Percentiles rank a stretch among this genome's conserved stretches.
phyloP scores from a whole-genome alignment of 2,797 vertebrate species.

The Mus minutoides region DNA sequence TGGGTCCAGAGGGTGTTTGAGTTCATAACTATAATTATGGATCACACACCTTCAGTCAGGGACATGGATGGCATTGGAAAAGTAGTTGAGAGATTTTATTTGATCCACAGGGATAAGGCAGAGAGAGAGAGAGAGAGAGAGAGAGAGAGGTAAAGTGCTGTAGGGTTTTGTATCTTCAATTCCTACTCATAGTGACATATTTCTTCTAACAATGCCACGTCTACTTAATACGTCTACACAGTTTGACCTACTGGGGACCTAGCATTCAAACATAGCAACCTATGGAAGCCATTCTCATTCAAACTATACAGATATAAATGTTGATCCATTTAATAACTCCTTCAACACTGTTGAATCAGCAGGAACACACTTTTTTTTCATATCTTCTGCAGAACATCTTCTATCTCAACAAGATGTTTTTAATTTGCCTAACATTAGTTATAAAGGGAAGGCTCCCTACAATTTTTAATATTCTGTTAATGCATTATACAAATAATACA shows the following conservation, averaged over 20 bases:
- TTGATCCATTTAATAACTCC: not conserved
- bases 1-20: not conserved
- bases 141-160: not conserved
- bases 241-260: not conserved
- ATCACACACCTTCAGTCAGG: not conserved
- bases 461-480: not conserved
- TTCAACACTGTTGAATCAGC: not conserved
- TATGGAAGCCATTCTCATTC: not conserved
- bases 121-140: not conserved
- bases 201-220: not conserved
- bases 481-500: not conserved
- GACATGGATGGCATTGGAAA: not conserved
- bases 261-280: not conserved
- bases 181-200: not conserved
- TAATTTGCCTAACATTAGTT: not conserved
- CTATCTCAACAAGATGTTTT: slow-evolving; percentile 14
- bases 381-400: not conserved
- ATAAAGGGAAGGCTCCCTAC: not conserved
- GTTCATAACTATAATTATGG: not conserved
- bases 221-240: not conserved
- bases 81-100: not conserved
- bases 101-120: not conserved
- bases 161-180: not conserved
- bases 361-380: not conserved
- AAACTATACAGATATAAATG: not conserved